Evolutionary conservation across 2,888 invertebrate genomes (phyloP).

Genomic region (Pristionchus arcanus): DNA sequence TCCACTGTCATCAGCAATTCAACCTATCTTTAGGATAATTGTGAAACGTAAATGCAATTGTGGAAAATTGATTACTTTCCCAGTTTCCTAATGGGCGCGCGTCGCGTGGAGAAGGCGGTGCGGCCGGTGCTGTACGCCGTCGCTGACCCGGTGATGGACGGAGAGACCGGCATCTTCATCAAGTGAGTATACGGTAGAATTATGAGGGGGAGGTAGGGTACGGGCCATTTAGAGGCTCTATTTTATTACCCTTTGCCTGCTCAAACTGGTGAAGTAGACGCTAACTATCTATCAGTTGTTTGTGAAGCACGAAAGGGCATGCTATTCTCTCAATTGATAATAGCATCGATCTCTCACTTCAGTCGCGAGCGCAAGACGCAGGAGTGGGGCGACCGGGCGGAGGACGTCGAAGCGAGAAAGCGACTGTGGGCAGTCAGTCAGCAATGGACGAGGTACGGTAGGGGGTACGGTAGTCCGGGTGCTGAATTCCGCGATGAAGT

Average conservation of each 20-base stretch:
- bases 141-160: conserved; percentile 71
- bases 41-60: neutral
- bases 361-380: conserved; percentile 73
- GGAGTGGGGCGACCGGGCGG: conserved; percentile 70
- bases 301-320: too few relatives aligned
- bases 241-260: too few relatives aligned
- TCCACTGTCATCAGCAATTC: too few relatives aligned
- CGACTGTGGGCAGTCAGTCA: conserved; percentile 72
- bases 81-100: conserved; percentile 75
- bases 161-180: conserved; percentile 71
- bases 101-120: conserved; percentile 72
- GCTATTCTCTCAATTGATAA: neutral
- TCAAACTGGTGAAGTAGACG: too few relatives aligned
- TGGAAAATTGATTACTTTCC: neutral
- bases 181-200: conserved; percentile 64
- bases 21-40: neutral
- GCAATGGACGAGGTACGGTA: conserved; percentile 63
- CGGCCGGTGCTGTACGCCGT: conserved; percentile 75
- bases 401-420: conserved; percentile 65
- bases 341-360: conserved; percentile 53
- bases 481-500: neutral
- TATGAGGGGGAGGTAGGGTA: too few relatives aligned
- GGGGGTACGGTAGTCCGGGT: neutral
- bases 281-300: too few relatives aligned
- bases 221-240: too few relatives aligned